Evolutionary conservation across 1,140 invertebrate genomes (phyloP).

Genomic region (Trichomalopsis sarcophagae): DNA sequence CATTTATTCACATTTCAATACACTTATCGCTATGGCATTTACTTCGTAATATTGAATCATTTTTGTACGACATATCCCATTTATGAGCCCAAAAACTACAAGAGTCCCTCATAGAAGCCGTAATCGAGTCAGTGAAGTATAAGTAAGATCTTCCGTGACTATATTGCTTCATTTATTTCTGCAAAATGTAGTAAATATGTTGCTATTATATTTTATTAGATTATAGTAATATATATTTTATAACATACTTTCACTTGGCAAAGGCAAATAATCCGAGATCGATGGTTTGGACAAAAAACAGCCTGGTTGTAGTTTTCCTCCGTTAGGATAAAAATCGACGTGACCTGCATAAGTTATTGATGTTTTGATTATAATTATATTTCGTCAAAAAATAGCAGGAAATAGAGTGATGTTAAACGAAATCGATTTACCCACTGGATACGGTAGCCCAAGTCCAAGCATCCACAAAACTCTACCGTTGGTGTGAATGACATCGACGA

Average conservation of each 20-base stretch:
- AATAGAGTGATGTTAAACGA: not conserved
- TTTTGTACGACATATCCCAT: slow-evolving; percentile 74
- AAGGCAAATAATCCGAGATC: not conserved
- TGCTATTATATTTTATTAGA: not conserved
- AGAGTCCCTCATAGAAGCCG: slow-evolving; percentile 63
- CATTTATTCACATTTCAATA: slow-evolving; percentile 60
- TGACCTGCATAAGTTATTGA: not conserved
- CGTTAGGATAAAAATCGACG: slow-evolving; percentile 40
- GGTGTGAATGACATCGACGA: slow-evolving; percentile 84
- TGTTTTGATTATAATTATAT: not conserved
- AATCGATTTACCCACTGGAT: slow-evolving; percentile 5
- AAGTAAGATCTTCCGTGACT: slow-evolving; percentile 77
- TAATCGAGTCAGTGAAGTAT: slow-evolving; percentile 76
- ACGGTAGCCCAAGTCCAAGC: slow-evolving; percentile 20
- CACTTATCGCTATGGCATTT: slow-evolving; percentile 57
- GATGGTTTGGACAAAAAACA: not conserved
- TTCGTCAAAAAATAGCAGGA: no score
- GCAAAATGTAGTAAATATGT: slow-evolving; percentile 42
- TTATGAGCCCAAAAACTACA: slow-evolving; percentile 74
- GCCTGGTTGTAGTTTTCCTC: slow-evolving; percentile 30
- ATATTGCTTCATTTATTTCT: slow-evolving; percentile 75
- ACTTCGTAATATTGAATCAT: slow-evolving; percentile 55
- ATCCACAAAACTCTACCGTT: not conserved
- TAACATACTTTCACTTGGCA: slow-evolving; percentile 11
- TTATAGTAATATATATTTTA: not conserved